Evolutionary conservation across 1,140 invertebrate genomes (phyloP).

Genomic region (Drosophila bocqueti): DNA sequence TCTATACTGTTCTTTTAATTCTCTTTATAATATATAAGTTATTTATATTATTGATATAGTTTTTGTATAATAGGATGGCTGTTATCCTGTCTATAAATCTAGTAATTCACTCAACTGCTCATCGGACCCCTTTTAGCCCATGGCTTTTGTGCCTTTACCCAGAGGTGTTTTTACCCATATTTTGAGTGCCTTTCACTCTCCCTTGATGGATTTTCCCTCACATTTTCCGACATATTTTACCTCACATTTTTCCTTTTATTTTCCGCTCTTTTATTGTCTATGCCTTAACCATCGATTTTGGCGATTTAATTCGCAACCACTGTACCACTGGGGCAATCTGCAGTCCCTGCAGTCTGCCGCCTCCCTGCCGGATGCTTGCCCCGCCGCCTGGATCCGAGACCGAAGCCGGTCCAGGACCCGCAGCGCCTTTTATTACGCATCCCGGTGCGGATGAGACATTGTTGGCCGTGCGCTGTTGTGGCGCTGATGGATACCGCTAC

Average conservation of each 20-base stretch:
- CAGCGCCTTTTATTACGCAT: constrained; percentile 68
- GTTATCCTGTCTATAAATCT: not conserved
- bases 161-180: not conserved
- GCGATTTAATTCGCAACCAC: constrained; percentile 34
- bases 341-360: not conserved
- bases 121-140: not conserved
- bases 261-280: not conserved
- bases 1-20: not conserved
- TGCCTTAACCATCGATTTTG: not conserved
- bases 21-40: not conserved
- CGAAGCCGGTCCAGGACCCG: not conserved
- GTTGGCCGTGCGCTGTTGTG: constrained; percentile 55
- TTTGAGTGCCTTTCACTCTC: not conserved
- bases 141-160: not conserved
- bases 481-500: constrained; percentile 73
- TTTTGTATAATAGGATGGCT: too few relatives aligned
- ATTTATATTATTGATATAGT: not conserved
- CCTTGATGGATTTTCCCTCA: not conserved
- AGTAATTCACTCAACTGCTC: not conserved
- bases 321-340: constrained; percentile 24
- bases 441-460: constrained; percentile 58
- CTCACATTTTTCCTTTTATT: not conserved
- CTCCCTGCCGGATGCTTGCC: not conserved
- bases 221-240: not conserved
- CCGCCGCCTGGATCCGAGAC: not conserved